Percentiles rank a stretch among this genome's conserved stretches.
phyloP scores from a whole-genome alignment of 1,140 invertebrate species.

The Hermatobates lingyangjiaoensis region DNA sequence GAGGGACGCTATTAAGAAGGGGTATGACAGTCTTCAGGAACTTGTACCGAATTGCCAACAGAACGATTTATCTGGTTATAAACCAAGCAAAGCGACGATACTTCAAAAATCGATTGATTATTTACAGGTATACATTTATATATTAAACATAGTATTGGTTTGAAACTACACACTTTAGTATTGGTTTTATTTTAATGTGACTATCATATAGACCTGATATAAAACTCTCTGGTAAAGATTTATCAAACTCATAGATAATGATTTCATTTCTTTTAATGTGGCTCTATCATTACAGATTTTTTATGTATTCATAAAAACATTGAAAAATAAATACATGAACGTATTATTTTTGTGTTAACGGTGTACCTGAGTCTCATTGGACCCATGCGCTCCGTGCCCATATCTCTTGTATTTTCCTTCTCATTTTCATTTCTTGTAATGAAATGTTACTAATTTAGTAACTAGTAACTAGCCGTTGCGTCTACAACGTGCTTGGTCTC shows the following conservation, averaged over 20 bases:
- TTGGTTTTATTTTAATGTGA: not conserved
- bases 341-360: too few species aligned
- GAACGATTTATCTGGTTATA: constrained; percentile 69
- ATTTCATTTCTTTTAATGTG: not conserved
- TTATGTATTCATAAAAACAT: not conserved
- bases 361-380: too few species aligned
- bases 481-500: too few species aligned
- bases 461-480: too few species aligned
- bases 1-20: constrained; percentile 90
- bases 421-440: too few species aligned
- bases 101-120: constrained; percentile 83
- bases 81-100: constrained; percentile 89
- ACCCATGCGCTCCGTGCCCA: too few species aligned
- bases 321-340: too few species aligned
- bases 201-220: not conserved
- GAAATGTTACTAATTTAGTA: too few species aligned
- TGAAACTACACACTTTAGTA: not conserved
- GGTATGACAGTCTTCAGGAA: constrained; percentile 77
- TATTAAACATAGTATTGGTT: not conserved
- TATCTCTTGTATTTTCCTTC: too few species aligned
- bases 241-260: not conserved
- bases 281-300: not conserved
- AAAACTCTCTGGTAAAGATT: not conserved
- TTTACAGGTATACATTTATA: constrained; percentile 32
- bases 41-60: constrained; percentile 84